Base-by-base conservation (phyloP, 2,113 vertebrate genomes). In the Gadus chalcogrammus region DNA sequence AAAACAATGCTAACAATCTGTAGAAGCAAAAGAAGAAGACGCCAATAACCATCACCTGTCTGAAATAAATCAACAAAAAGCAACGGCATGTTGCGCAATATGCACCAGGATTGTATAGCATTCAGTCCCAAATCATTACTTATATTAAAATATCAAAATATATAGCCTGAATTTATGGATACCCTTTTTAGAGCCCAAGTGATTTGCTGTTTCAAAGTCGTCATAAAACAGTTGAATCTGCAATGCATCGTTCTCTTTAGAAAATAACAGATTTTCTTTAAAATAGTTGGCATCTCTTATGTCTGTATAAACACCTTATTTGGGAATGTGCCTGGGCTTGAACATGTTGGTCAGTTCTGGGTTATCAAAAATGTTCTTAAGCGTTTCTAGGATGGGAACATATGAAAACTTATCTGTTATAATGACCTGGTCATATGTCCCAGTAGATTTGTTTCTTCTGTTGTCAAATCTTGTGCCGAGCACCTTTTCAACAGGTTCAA, bases 1-100 rank as follows among this genome's bases (percentile, higher is more conserved):
- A 80, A 82, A 0, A 82, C 70, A 64, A 79, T 71, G 24, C 2
- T 24, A 24, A 24, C 24, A 24, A 24, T 24, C 24, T 24, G 24
- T 24, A 24, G 24, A 24, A 15, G 79, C 20, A 79, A 74, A 9
- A 83, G 11, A n/a, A 81, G 31, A 27, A 81, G 65, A 67, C 61
- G 64, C 76, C 76, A 83, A n/a, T 75, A 20, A 9, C 73, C 20
- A 67, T 79, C 68, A 53, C 38, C 31, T 71, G 2, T 64, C 9
- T 74, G 1, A 0, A 78, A 9, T 5, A 81, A 58, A 76, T 83
- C 70, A 35, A 81, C 79, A 74, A 82, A 84, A 56, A 84, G 2
- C 22, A 72, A 22, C 3, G 53, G 65, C 16, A 59, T 52, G 17
- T 65, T 74, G 15, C 58, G 15, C 18, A 76, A 15, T 9, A 72